Base-by-base conservation (phyloP, 1,140 invertebrate species). In the Papilio glaucus region DNA sequence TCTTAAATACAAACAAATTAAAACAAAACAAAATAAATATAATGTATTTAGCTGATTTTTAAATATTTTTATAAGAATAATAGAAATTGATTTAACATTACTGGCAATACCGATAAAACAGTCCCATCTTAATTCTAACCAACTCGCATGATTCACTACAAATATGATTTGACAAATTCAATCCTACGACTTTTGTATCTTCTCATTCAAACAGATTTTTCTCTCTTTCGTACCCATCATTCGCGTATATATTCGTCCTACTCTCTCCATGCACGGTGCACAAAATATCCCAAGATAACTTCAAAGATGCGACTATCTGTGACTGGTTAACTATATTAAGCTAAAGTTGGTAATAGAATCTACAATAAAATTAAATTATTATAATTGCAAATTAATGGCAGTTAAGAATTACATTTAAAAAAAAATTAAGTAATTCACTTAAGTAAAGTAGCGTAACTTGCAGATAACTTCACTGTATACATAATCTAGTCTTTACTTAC, bases 371-470 rank as follows among this genome's bases (percentile, higher is more conserved):
- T 29, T 12, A 39, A n/a, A 45, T 12, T 41, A 69, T 41, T 65
- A 69, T 53, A 53, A 69, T 69, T 69, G 41, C 67, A 53, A 69
- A 53, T 13, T 26, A 41, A 53, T 69, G 67, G 67, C 67, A 69
- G 67, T 69, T 53, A 26, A 53, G 1, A 26, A 2, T 53, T 24
- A 53, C 2, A 10, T 53, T 53, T 9, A 9, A 53, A 53, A 49
- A 24, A 6, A 49, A 49, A 21, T 9, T 49, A 6, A 15, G 15
- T 42, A n/a, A n/a, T n/a, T n/a, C n/a, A n/a, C n/a, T n/a, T n/a
- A n/a, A n/a, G n/a, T n/a, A n/a, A n/a, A n/a, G n/a, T n/a, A n/a
- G n/a, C n/a, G n/a, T n/a, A n/a, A n/a, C n/a, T n/a, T n/a, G n/a
- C n/a, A n/a, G n/a, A n/a, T n/a, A n/a, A n/a, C n/a, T n/a, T n/a